Conservation (phyloP, 2,888 invertebrate species). For the Ennomos quercinarius region DNA sequence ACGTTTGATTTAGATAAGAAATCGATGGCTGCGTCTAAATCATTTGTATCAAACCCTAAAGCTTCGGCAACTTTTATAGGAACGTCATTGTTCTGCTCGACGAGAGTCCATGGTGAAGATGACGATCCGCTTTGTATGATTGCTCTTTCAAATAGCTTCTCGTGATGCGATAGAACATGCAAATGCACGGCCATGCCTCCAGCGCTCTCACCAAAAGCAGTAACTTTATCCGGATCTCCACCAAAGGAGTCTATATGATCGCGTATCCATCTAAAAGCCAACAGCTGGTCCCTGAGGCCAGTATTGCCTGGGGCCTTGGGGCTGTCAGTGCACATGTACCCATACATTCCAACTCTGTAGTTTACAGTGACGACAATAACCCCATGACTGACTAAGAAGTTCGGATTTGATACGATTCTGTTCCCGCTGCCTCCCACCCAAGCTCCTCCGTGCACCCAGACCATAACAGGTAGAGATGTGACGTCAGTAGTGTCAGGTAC, state of each 20-base stretch:
- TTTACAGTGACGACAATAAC: conserved; percentile 46
- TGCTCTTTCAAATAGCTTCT: conserved; percentile 46
- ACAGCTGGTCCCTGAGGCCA: conserved; percentile 49
- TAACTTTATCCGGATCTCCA: conserved; percentile 40
- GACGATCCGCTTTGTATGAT: conserved; percentile 42
- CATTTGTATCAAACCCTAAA: conserved; percentile 29
- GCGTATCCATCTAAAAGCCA: conserved; percentile 49
- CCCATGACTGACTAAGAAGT: conserved; percentile 43
- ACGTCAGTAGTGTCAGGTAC: conserved; percentile 3
- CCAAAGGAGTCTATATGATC: conserved; percentile 49
- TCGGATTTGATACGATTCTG: not conserved
- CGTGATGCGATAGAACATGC: conserved; percentile 43
- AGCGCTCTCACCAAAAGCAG: conserved; percentile 40
- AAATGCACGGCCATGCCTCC: conserved; percentile 43
- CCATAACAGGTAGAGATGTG: conserved; percentile 12
- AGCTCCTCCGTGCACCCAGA: conserved; percentile 12
- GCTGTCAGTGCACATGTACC: conserved; percentile 48
- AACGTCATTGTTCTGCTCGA: conserved; percentile 23
- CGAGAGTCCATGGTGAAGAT: conserved; percentile 25
- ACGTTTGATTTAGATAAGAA: conserved; percentile 33
- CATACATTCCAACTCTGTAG: conserved; percentile 50
- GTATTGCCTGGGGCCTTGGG: conserved; percentile 50
- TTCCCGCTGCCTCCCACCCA: conserved; percentile 7
- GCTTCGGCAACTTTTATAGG: conserved; percentile 33
- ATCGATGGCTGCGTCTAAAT: conserved; percentile 28